Conservation (phyloP, 2,888 invertebrate genomes). For the Teinopalpus imperialis region DNA sequence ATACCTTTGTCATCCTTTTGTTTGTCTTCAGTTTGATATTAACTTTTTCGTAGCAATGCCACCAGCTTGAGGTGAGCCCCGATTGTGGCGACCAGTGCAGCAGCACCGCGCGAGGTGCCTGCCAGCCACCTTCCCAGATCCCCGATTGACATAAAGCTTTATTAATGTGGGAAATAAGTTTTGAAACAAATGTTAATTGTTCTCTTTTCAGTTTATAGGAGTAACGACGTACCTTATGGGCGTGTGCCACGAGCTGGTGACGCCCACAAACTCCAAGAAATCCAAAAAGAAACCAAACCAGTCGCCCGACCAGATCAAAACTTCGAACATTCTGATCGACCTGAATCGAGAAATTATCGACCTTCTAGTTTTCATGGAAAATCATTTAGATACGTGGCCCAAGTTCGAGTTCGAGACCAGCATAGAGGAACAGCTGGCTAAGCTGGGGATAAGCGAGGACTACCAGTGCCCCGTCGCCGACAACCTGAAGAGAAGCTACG, state of each 20-base stretch:
- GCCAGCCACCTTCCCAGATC: not conserved
- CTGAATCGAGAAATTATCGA: constrained; percentile 58
- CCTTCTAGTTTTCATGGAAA: constrained; percentile 59
- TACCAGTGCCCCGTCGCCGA: constrained; percentile 64
- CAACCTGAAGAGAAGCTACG: constrained; percentile 73
- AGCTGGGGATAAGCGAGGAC: constrained; percentile 53
- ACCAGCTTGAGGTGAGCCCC: too few relatives aligned
- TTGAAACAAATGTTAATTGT: not conserved
- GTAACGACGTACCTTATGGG: constrained; percentile 80
- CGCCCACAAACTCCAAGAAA: constrained; percentile 77
- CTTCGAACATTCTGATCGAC: constrained; percentile 49
- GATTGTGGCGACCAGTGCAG: too few relatives aligned
- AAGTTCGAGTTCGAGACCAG: constrained; percentile 48
- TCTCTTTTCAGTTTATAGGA: constrained; percentile 77
- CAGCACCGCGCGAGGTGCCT: too few relatives aligned
- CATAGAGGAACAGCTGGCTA: constrained; percentile 59
- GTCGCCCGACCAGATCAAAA: constrained; percentile 67
- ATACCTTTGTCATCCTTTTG: too few relatives aligned
- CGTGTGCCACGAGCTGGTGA: constrained; percentile 76
- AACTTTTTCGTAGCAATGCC: too few relatives aligned
- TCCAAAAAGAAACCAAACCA: constrained; percentile 80
- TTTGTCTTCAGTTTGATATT: too few relatives aligned
- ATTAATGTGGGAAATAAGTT: too few relatives aligned
- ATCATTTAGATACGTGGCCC: constrained; percentile 68
- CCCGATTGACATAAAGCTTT: too few relatives aligned